These are phyloP conservation scores for Apeltes quadracus DNA, from an alignment of 2,113 vertebrate genomes.

Conservation along the genomic window DNA sequence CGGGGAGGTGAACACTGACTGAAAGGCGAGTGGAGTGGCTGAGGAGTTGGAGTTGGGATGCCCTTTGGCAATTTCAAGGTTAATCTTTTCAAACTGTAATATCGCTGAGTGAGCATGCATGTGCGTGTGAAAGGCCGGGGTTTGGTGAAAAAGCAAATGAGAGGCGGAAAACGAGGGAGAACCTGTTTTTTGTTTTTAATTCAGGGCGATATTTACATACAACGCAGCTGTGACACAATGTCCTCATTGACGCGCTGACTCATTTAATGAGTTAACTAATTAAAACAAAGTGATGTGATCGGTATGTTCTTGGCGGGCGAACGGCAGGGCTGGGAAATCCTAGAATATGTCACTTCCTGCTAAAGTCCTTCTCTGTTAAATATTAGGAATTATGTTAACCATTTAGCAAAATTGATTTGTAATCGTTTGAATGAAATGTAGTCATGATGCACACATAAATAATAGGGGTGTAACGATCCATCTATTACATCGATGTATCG, in stretches of 20 bases:
- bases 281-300: constrained; percentile 34
- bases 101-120: constrained; percentile 46
- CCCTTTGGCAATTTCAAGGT: constrained; percentile 74
- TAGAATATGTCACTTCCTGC: not conserved
- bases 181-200: constrained; percentile 20
- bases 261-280: no score
- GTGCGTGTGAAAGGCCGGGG: constrained; percentile 33
- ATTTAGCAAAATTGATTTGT: not conserved
- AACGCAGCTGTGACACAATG: constrained; percentile 1
- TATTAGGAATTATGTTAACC: not conserved
- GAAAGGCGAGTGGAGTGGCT: constrained; percentile 28
- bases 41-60: constrained; percentile 44
- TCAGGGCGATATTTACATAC: constrained; percentile 14
- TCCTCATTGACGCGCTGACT: not conserved
- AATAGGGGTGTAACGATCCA: no score
- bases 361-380: not conserved
- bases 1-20: constrained; percentile 48
- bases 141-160: constrained; percentile 42
- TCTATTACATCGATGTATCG: no score
- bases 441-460: not conserved
- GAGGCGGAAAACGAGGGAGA: constrained; percentile 37
- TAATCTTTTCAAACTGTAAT: constrained; percentile 78
- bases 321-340: not conserved
- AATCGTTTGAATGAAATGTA: not conserved
- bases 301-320: constrained; percentile 15